Base-by-base conservation (phyloP, 2,888 invertebrate species). In the Neoaliturus tenellus region DNA sequence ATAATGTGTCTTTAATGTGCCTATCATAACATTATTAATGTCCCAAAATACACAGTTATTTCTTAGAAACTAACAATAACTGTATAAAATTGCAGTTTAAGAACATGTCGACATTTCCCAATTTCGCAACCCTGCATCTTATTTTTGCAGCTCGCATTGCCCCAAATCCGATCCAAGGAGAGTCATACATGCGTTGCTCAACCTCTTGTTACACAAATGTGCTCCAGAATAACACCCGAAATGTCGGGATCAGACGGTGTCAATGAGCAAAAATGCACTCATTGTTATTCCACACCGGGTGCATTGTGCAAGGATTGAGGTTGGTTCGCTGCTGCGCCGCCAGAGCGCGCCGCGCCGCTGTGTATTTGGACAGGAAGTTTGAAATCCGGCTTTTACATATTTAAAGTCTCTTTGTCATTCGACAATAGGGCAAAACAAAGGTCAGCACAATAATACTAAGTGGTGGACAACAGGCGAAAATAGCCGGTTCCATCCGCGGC, bases 351-450 rank as follows among this genome's bases (percentile, higher is more conserved):
- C 33, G 14, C n/a, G n/a, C 69, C 33, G 8, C 3, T 0, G 28
- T n/a, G n/a, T n/a, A 31, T 51, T 78, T 55, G 55, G 78, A 78
- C 78, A 78, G 78, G 78, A 78, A 78, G 48, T 55, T 51, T 31
- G 31, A 35, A 78, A 78, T 78, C 78, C 78, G 78, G 78, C 31
- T 51, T 55, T 78, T 78, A 78, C 78, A 78, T 78, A 78, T 78
- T 78, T 78, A 78, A 78, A 78, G 55, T 23, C 78, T 33, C 35
- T 55, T 78, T 78, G 78, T 78, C 31, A 55, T 0, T 23, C 33
- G 78, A 78, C 78, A 78, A 78, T 78, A 55, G 78, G 20, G 48
- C 78, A 78, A 55, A 78, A 78, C 78, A 78, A 78, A 78, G 78
- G 78, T 78, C 78, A 78, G 17, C 75, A 51, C 55, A 78, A 75